Evolutionary conservation across 2,113 vertebrate genomes (phyloP), one percentile per base, ranked within the genome.

Genomic region (Xenopus laevis): DNA sequence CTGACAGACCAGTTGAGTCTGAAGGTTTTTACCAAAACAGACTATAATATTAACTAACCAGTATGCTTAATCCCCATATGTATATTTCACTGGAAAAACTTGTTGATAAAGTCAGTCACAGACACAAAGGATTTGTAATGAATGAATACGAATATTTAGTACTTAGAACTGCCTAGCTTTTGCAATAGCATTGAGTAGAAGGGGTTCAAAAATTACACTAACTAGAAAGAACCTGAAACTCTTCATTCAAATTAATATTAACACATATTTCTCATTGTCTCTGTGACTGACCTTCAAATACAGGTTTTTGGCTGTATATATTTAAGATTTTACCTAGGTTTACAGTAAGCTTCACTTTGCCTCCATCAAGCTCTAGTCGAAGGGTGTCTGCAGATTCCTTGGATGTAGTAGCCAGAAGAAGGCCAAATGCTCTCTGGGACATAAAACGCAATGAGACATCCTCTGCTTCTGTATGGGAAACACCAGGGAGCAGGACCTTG

Each of bases 331-430:
- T 96, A 98, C 96, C 96, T 86, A 98, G 91, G 89, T 98, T 97
- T 82, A 98, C 93, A 21, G 95, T 98, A 81, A 98, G 95, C 72
- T 93, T 96, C 85, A 98, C 93, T 86, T 92, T 88, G 47, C 94
- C 96, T 10, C 92, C 93, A 13, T 98, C 96, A 83, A 98, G 89
- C 90, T 98, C 96, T 15, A 98, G 87, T 70, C 96, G 93, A 78
- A 98, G 91, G 0, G 95, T 96, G 86, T 98, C 96, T 0, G 96
- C 96, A 0, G 96, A 98, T 82, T 96, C 93, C 81, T 95, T 93
- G 20, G 96, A 98, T 71, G 95, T 97, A 82, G 96, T 98, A 84
- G 96, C 96, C 88, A 97, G 88, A 82, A 98, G 92, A 71, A 98
- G 87, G 6, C 96, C 96, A 6, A 94, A 98, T 64, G 96, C 96